These are phyloP conservation scores for Amphipyra berbera DNA, from an alignment of 2,888 invertebrate genomes.

Conservation along the genomic window DNA sequence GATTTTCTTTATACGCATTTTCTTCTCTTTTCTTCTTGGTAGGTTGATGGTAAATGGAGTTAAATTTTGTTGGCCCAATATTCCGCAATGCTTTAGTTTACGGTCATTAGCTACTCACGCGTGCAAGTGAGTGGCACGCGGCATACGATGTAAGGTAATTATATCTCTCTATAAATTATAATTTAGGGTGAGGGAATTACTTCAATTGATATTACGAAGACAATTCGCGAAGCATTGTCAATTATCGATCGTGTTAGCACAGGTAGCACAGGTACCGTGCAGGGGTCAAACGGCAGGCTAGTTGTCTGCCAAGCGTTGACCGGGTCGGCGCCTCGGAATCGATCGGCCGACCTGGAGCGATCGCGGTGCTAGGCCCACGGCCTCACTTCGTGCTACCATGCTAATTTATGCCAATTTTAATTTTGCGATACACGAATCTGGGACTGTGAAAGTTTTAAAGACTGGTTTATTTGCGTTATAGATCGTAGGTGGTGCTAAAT, in stretches of 20 bases:
- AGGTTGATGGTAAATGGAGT: too few species aligned
- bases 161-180: too few species aligned
- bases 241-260: slow-evolving; percentile 56
- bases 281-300: slow-evolving; percentile 65
- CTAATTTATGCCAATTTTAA: slow-evolving; percentile 52
- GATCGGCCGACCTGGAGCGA: slow-evolving; percentile 70
- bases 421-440: slow-evolving; percentile 29
- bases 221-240: slow-evolving; percentile 31
- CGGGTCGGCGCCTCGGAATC: slow-evolving; percentile 74
- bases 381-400: slow-evolving; percentile 37
- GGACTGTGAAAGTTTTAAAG: slow-evolving; percentile 4
- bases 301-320: slow-evolving; percentile 66
- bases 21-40: too few species aligned
- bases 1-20: background rate
- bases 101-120: too few species aligned
- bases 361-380: slow-evolving; percentile 43
- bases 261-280: slow-evolving; percentile 52
- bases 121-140: too few species aligned
- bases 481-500: background rate
- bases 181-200: too few species aligned
- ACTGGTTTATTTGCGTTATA: background rate
- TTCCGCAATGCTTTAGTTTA: too few species aligned
- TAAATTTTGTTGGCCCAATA: too few species aligned
- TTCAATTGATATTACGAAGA: slow-evolving; percentile 8
- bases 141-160: too few species aligned